A percentile compares a stretch with the other conserved stretches of the same genome.
These are phyloP conservation scores for Mixornis gularis DNA, from an alignment of 2,113 vertebrate species.

Conservation along the genomic window DNA sequence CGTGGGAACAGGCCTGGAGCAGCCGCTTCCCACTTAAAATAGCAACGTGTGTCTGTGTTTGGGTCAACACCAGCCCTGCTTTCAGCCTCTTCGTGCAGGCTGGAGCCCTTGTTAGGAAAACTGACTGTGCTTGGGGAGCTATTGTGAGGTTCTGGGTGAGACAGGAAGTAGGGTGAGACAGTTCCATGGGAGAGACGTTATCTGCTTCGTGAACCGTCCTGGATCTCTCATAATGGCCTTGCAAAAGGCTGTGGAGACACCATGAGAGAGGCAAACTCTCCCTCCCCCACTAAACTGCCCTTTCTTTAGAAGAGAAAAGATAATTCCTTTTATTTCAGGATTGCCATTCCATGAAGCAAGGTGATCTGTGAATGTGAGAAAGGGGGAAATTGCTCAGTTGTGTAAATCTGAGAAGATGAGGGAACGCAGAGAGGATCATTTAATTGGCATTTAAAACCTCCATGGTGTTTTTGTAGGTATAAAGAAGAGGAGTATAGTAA, in stretches of 20 bases:
- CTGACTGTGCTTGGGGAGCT: neutral
- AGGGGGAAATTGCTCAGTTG: neutral
- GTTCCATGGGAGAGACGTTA: neutral
- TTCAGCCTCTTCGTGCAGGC: neutral
- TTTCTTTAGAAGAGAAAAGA: neutral
- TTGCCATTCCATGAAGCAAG: neutral
- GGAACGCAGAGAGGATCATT: neutral
- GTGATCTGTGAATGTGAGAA: neutral
- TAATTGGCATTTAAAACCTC: neutral
- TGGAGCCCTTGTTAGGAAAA: neutral
- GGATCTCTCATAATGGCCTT: neutral
- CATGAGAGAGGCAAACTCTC: neutral
- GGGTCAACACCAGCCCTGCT: slow-evolving; percentile 12
- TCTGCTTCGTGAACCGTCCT: neutral
- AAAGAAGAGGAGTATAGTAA: slow-evolving; percentile 87
- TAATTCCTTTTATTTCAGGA: neutral
- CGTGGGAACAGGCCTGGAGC: neutral
- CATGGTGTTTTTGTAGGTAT: slow-evolving; percentile 72
- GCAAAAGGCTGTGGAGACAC: neutral
- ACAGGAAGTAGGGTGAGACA: slow-evolving; percentile 12
- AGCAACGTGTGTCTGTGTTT: neutral
- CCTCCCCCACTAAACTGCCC: neutral
- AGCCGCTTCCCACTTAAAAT: neutral
- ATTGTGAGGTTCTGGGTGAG: slow-evolving; percentile 28
- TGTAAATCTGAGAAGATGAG: neutral